These are phyloP conservation scores for Tipula vernalis DNA, from an alignment of 2,888 invertebrate species.

Conservation along the genomic window DNA sequence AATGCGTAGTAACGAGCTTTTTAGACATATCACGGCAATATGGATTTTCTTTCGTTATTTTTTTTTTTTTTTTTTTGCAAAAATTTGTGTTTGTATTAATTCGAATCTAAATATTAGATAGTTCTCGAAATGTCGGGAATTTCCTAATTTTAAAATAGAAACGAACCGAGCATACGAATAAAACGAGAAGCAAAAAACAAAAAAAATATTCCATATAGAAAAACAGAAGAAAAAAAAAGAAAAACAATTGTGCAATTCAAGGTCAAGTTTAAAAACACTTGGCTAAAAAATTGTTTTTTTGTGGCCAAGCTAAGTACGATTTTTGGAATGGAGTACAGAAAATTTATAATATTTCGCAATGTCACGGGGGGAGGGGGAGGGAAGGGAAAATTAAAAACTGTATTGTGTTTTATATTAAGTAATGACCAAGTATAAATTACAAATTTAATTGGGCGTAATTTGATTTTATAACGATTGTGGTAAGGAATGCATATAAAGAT, in stretches of 20 bases:
- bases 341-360: not conserved
- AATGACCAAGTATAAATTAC: not conserved
- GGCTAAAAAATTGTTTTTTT: not conserved
- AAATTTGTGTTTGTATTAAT: not conserved
- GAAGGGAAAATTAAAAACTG: not conserved
- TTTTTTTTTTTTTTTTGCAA: not conserved
- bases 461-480: not conserved
- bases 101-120: not conserved
- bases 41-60: not conserved
- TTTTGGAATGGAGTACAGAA: not conserved
- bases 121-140: not conserved
- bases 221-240: not conserved
- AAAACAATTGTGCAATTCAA: not conserved
- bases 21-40: not conserved
- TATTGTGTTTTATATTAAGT: not conserved
- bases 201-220: not conserved
- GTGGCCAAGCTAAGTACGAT: not conserved
- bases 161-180: not conserved
- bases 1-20: not conserved
- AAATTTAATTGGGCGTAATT: not conserved
- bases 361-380: not conserved
- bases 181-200: not conserved
- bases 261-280: conserved; percentile 4
- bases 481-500: not conserved
- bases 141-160: not conserved